Percentiles rank a stretch among this genome's conserved stretches.
Evolutionary conservation across 2,888 invertebrate species (phyloP).

Genomic region (Neelides folsomi): DNA sequence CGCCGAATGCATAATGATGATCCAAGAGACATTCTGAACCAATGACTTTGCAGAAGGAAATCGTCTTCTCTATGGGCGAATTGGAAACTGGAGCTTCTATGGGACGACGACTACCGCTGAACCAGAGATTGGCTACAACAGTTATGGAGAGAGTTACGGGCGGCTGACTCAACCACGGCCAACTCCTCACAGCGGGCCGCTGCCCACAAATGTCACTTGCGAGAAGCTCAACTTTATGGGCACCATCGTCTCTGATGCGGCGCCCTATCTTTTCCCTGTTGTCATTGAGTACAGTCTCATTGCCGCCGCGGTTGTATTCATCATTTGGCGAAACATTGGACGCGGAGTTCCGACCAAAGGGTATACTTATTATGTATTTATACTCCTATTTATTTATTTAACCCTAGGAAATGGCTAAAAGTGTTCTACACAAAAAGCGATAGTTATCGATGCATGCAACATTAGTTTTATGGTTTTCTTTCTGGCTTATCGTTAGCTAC

Average conservation of each 20-base stretch:
- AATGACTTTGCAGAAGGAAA: slow-evolving; percentile 26
- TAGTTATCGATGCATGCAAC: too few species aligned
- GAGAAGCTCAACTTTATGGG: slow-evolving; percentile 82
- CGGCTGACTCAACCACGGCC: slow-evolving; percentile 14
- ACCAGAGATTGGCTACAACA: slow-evolving; percentile 5
- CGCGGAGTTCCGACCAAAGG: slow-evolving; percentile 51
- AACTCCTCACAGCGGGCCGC: slow-evolving; percentile 11
- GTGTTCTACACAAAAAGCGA: too few species aligned
- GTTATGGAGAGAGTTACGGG: slow-evolving; percentile 7
- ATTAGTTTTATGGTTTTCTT: too few species aligned
- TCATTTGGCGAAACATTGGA: slow-evolving; percentile 93
- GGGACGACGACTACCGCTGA: slow-evolving; percentile 19
- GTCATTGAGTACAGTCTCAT: slow-evolving; percentile 91
- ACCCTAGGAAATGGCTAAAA: too few species aligned
- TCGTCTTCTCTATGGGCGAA: slow-evolving; percentile 20
- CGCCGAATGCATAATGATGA: too few species aligned
- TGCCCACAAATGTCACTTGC: slow-evolving; percentile 42
- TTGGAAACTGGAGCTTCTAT: slow-evolving; percentile 26
- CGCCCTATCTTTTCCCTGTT: slow-evolving; percentile 89
- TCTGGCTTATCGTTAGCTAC: too few species aligned
- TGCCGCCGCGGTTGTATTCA: slow-evolving; percentile 85
- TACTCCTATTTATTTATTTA: not conserved
- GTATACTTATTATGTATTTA: slow-evolving; percentile 18
- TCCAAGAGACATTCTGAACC: too few species aligned
- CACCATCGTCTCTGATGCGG: slow-evolving; percentile 77